phyloP scores from a whole-genome alignment of 23 tunicate genomes.

The Styela clava region DNA sequence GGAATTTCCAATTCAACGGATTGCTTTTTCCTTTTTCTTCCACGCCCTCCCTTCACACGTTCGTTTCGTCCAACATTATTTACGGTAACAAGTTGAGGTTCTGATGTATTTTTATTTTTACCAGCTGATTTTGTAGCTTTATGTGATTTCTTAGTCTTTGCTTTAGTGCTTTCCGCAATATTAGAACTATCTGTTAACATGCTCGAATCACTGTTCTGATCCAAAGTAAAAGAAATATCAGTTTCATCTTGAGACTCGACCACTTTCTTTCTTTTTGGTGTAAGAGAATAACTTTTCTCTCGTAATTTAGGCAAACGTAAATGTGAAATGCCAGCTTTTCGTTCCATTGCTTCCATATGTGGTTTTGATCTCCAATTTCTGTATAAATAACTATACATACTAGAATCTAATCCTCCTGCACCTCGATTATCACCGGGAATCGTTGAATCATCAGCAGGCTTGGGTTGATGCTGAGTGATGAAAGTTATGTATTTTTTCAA shows the following conservation, averaged over 20 bases:
- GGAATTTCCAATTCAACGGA: neutral
- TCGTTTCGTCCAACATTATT: constrained; percentile 68
- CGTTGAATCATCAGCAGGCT: constrained; percentile 46
- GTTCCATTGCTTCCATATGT: neutral
- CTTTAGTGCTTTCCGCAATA: neutral
- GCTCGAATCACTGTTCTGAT: neutral
- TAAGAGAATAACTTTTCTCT: neutral
- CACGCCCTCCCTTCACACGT: constrained; percentile 48
- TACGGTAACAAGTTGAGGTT: constrained; percentile 39
- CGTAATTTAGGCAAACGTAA: neutral
- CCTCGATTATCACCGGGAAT: constrained; percentile 83
- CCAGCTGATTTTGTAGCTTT: neutral
- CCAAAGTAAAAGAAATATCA: neutral
- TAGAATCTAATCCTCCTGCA: constrained; percentile 87
- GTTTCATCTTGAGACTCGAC: neutral
- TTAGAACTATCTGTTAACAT: neutral
- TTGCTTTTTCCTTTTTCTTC: constrained; percentile 1
- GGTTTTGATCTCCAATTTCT: constrained; percentile 62
- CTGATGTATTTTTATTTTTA: neutral
- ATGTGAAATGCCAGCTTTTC: neutral
- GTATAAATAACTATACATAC: constrained; percentile 66
- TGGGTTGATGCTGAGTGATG: neutral
- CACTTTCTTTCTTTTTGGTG: neutral
- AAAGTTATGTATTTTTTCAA: constrained; percentile 10
- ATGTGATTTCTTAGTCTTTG: neutral